Conservation (phyloP, 92 coral and sea anemone species). For the Porites cylindrica region DNA sequence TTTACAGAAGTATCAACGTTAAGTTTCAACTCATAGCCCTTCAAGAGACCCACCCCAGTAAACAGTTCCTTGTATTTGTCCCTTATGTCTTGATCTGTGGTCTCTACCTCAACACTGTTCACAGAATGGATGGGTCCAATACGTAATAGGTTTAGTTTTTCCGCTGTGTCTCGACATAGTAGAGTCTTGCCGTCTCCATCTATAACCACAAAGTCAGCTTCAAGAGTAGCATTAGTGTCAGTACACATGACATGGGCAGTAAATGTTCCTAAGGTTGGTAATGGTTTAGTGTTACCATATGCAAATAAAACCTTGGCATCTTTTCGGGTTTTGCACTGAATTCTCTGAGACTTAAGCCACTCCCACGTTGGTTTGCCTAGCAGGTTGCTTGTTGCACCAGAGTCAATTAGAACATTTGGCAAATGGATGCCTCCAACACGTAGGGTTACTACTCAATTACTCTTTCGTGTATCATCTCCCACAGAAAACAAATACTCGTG, state of each 20-base stretch:
- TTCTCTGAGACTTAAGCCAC: constrained; percentile 18
- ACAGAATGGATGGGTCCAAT: constrained; percentile 16
- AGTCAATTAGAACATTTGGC: constrained; percentile 49
- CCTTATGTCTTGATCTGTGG: no score
- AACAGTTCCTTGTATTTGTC: constrained; percentile 22
- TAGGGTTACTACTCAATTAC: constrained; percentile 26
- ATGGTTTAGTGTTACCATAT: background rate
- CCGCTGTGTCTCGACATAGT: constrained; percentile 4
- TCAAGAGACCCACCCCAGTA: constrained; percentile 33
- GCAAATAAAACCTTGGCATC: no score
- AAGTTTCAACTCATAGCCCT: constrained; percentile 10
- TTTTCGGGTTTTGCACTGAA: background rate
- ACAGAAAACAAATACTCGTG: background rate
- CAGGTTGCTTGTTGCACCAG: constrained; percentile 35
- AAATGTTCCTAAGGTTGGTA: constrained; percentile 29
- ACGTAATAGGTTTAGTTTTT: background rate
- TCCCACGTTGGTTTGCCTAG: constrained; percentile 42
- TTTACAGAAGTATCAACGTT: background rate
- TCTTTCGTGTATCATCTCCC: background rate
- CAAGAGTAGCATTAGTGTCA: no score
- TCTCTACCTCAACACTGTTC: constrained; percentile 9
- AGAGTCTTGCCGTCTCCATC: no score
- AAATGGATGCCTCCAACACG: constrained; percentile 32
- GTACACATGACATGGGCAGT: background rate
- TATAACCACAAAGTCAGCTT: no score